These are phyloP conservation scores for Bimastos eiseni DNA, from an alignment of 2,888 invertebrate species.

Conservation along the genomic window DNA sequence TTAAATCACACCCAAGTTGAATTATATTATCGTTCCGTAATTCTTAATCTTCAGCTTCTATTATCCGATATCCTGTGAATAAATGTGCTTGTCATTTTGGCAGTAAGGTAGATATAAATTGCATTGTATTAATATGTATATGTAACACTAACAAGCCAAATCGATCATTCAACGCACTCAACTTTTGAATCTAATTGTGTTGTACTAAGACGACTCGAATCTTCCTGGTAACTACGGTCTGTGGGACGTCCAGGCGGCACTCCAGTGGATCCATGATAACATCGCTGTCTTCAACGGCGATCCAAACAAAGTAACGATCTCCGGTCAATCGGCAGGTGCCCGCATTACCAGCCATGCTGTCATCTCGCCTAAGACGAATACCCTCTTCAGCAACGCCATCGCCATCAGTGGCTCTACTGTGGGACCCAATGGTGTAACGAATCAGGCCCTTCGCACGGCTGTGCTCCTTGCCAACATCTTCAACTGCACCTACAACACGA, in stretches of 20 bases:
- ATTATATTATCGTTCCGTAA: background rate
- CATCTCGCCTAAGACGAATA: conserved; percentile 33
- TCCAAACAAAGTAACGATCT: conserved; percentile 36
- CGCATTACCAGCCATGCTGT: conserved; percentile 37
- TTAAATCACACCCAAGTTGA: background rate
- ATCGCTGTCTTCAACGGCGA: conserved; percentile 52
- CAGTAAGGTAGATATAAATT: no score
- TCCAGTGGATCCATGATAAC: conserved; percentile 66
- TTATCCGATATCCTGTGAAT: background rate
- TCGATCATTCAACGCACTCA: no score
- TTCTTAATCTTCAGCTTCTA: background rate
- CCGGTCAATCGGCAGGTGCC: conserved; percentile 42
- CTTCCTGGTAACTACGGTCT: conserved; percentile 70
- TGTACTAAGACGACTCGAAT: conserved; percentile 29
- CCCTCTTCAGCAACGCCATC: conserved; percentile 38
- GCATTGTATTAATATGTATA: no score
- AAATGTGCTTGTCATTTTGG: no score
- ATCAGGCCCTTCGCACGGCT: conserved; percentile 27
- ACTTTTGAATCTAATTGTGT: background rate
- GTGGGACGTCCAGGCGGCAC: conserved; percentile 64
- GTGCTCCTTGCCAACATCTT: conserved; percentile 32
- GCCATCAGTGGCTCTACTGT: conserved; percentile 35
- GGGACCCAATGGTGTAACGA: conserved; percentile 26
- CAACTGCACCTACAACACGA: conserved; percentile 27
- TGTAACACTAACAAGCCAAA: no score